These are phyloP conservation scores for Drosophila elegans DNA, from an alignment of 1,140 invertebrate genomes.

Conservation along the genomic window DNA sequence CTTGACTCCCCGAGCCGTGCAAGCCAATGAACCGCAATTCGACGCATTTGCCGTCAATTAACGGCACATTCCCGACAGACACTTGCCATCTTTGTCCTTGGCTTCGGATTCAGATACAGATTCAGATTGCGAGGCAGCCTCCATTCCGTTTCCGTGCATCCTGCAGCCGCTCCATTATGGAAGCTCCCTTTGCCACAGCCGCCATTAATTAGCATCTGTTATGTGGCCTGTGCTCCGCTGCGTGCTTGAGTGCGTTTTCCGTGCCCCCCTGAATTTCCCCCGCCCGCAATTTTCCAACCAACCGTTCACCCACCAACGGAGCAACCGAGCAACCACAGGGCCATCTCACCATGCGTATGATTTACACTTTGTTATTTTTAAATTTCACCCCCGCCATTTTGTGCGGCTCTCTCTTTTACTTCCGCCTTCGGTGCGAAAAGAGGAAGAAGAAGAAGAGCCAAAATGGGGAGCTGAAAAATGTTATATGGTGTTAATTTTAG, in stretches of 20 bases:
- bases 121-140: no score
- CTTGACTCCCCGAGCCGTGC: conserved; percentile 33
- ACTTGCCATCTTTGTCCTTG: conserved; percentile 50
- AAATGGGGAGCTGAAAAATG: conserved; percentile 33
- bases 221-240: conserved; percentile 47
- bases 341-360: conserved; percentile 70
- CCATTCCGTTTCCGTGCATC: conserved; percentile 7
- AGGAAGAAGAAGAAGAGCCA: neutral
- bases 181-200: conserved; percentile 40
- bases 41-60: conserved; percentile 81
- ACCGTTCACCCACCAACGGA: neutral
- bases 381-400: conserved; percentile 68
- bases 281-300: neutral
- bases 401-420: conserved; percentile 40
- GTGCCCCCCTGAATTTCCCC: conserved; percentile 1
- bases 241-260: conserved; percentile 65
- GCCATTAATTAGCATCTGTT: conserved; percentile 80
- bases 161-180: conserved; percentile 23
- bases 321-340: conserved; percentile 40
- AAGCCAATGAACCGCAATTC: conserved; percentile 74
- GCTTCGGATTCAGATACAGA: conserved; percentile 1
- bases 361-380: conserved; percentile 83
- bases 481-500: conserved; percentile 54
- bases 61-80: conserved; percentile 64
- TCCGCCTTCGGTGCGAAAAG: conserved; percentile 35